Conservation (phyloP, 2,113 vertebrate genomes). For the chimpanzee (Pan troglodytes) region DNA sequence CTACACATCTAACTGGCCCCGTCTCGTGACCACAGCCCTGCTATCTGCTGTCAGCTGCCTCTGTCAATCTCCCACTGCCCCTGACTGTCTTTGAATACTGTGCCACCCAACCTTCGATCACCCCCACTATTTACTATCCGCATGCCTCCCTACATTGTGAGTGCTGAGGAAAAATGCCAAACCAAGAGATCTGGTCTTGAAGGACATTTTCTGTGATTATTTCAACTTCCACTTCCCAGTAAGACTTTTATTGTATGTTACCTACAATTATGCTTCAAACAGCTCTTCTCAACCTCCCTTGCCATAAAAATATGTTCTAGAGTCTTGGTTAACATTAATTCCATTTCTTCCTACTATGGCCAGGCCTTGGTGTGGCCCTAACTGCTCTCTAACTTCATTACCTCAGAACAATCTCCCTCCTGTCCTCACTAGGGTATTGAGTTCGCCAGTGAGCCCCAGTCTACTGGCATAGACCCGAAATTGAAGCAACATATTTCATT, state of each 20-base stretch:
- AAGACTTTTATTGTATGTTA: not conserved
- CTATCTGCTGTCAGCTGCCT: not conserved
- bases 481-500: not conserved
- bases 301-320: not conserved
- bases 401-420: not conserved
- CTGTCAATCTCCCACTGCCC: not conserved
- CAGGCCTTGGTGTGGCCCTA: not conserved
- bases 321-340: not conserved
- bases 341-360: not conserved
- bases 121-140: rapidly evolving
- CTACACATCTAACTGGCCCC: not conserved
- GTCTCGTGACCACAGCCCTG: rapidly evolving
- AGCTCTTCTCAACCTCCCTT: not conserved
- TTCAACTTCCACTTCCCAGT: not conserved
- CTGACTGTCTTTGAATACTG: not conserved
- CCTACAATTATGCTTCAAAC: not conserved
- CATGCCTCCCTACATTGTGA: not conserved
- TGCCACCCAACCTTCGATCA: not conserved
- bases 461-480: not conserved
- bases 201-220: not conserved
- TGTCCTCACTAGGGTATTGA: not conserved
- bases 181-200: not conserved
- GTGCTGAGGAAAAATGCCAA: not conserved
- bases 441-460: not conserved
- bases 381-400: not conserved